Evolutionary conservation across 2,888 invertebrate species (phyloP), one percentile per base, ranked within the genome.

Genomic region (Melinaea menophilus): DNA sequence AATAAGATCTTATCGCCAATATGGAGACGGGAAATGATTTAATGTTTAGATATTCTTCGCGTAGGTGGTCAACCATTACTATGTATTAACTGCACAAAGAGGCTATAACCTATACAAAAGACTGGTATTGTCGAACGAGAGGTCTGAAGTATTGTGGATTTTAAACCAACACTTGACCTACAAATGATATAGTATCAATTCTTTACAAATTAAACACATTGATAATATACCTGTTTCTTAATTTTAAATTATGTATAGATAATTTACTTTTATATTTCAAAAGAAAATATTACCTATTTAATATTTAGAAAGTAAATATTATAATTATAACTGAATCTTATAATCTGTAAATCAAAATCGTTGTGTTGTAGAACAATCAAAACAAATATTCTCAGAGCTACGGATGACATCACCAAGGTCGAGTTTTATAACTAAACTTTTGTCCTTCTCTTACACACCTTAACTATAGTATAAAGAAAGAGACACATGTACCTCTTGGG

Each of bases 321-420:
- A 22, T 22, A 22, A 22, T 22, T 22, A 22, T 22, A 22, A 22
- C 22, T 22, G 1, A 22, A 22, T 22, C 22, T 22, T 22, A 9
- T 41, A 37, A 4, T 41, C 41, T 67, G 5, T 51, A 46, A 58
- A 62, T 61, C 55, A 61, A 63, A 65, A 46, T 59, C 57, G 59
- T 61, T 58, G 37, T 34, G 56, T 58, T 31, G 11, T 59, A 35
- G 56, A 56, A 69, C 65, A 74, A 77, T 77, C 76, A 79, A 80
- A 82, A 79, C 79, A 80, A 77, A 82, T 78, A 77, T 73, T 74
- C 66, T 68, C 74, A 75, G 74, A 76, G 75, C 41, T 41, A 41
- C 3, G 77, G 80, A 79, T 88, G 85, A 88, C 86, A 85, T 88
- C 88, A 88, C 71, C 88, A 88, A 88, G 88, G 88, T 79, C 84